phyloP scores from a whole-genome alignment of 2,797 vertebrate species.

The Coccyzus lansbergi region DNA sequence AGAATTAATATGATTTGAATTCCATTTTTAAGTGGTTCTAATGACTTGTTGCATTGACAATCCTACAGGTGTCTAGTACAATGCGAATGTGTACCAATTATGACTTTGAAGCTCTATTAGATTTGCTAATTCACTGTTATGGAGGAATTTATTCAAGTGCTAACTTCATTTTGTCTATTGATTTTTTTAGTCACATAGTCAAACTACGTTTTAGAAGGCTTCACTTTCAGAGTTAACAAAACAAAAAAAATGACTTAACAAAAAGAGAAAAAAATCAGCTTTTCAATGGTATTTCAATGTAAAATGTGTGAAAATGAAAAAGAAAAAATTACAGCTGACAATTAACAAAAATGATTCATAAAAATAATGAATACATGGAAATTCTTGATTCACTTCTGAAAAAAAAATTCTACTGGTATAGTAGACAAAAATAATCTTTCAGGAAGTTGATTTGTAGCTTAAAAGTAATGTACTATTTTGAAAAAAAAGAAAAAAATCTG shows the following conservation, averaged over 20 bases:
- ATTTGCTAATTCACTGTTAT: slow-evolving; percentile 9
- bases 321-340: background rate
- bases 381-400: background rate
- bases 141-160: background rate
- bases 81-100: slow-evolving; percentile 50
- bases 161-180: background rate
- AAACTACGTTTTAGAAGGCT: background rate
- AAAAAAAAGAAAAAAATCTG: background rate
- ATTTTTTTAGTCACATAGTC: background rate
- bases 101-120: slow-evolving; percentile 56
- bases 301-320: background rate
- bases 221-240: background rate
- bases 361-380: background rate
- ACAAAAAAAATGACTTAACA: background rate
- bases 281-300: background rate
- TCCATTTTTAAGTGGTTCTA: background rate
- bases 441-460: background rate
- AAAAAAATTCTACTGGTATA: background rate
- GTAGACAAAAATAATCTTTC: background rate
- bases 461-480: background rate
- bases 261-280: too few species aligned
- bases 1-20: slow-evolving; percentile 20
- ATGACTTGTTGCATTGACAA: slow-evolving; percentile 13
- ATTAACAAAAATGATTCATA: background rate
- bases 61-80: slow-evolving; percentile 18